These are phyloP conservation scores for Tachystola acroxantha DNA, from an alignment of 2,888 invertebrate species.

Conservation along the genomic window DNA sequence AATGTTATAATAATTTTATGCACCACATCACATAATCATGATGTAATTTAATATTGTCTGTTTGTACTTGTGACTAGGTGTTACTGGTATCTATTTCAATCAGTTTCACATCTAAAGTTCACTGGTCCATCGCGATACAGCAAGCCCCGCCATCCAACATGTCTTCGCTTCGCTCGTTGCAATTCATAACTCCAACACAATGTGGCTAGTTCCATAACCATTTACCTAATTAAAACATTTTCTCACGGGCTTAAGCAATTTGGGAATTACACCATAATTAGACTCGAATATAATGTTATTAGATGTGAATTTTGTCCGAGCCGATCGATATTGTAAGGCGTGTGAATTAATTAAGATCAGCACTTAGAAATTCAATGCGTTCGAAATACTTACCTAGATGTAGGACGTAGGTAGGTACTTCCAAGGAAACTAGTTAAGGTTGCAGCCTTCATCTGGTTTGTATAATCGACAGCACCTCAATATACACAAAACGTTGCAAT, in stretches of 20 bases:
- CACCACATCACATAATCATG: background rate
- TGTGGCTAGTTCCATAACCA: constrained; percentile 14
- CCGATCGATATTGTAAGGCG: constrained; percentile 6
- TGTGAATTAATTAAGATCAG: background rate
- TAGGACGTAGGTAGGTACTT: no score
- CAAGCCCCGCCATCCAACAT: constrained; percentile 2
- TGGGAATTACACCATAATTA: constrained; percentile 14
- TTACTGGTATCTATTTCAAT: constrained; percentile 1
- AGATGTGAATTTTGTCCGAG: constrained; percentile 6
- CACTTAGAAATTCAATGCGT: no score
- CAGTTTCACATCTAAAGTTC: constrained; percentile 13
- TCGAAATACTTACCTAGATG: no score
- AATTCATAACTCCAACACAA: constrained; percentile 10
- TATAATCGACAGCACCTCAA: no score
- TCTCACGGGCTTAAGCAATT: constrained; percentile 14
- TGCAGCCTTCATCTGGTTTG: no score
- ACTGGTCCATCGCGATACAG: constrained; percentile 13
- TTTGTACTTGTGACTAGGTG: background rate
- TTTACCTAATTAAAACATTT: constrained; percentile 17
- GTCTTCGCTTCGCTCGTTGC: constrained; percentile 6
- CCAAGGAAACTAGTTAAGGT: no score
- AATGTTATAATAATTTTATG: background rate
- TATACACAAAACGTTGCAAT: no score
- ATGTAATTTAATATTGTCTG: background rate
- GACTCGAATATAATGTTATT: constrained; percentile 1